phyloP scores from a whole-genome alignment of 2,113 vertebrate species.

The Empidonax alnorum region DNA sequence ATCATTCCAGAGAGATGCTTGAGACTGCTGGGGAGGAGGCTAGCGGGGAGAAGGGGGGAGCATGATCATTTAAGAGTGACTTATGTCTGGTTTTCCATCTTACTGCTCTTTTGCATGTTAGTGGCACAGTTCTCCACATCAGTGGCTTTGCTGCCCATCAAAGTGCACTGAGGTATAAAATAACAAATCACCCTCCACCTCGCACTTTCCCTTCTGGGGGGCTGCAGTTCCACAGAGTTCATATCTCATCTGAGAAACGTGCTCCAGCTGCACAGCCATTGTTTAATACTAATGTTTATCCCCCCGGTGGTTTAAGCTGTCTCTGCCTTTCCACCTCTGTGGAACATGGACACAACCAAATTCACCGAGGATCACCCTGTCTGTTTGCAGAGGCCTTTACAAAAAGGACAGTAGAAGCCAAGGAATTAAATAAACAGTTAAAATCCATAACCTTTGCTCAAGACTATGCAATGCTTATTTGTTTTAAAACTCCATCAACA shows the following conservation, averaged over 20 bases:
- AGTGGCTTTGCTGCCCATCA: not conserved
- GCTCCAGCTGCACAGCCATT: not conserved
- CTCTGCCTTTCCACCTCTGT: not conserved
- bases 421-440: not conserved
- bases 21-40: not conserved
- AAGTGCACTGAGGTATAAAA: not conserved
- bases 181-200: not conserved
- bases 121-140: not conserved
- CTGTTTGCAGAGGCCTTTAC: not conserved
- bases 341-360: not conserved
- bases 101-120: not conserved
- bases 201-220: not conserved
- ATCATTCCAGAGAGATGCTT: not conserved
- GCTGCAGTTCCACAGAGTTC: not conserved
- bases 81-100: not conserved
- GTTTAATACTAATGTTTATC: not conserved
- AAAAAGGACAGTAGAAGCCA: not conserved
- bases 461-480: not conserved
- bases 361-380: not conserved
- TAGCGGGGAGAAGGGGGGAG: not conserved
- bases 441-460: not conserved
- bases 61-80: not conserved
- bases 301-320: not conserved
- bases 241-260: not conserved
- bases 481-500: slow-evolving; percentile 1